Evolutionary conservation across 2,797 vertebrate species (phyloP).

Genomic region (Gorsachius magnificus): DNA sequence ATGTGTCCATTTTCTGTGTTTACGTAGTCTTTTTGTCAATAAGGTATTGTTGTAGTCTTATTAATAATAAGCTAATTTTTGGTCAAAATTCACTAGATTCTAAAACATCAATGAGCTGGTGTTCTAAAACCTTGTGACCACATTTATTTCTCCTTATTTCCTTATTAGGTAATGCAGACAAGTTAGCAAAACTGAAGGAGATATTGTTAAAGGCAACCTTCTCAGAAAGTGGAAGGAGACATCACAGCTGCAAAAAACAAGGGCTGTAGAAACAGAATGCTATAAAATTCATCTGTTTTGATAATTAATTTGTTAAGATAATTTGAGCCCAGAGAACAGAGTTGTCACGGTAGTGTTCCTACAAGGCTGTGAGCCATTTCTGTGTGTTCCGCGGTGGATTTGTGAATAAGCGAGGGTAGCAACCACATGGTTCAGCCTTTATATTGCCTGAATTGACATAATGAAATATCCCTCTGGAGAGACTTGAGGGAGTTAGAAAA

Average conservation of each 20-base stretch:
- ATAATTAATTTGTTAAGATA: no score
- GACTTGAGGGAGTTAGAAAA: background rate
- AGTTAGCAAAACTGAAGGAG: background rate
- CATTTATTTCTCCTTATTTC: background rate
- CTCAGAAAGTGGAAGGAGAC: background rate
- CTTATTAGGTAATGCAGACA: background rate
- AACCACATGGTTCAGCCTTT: background rate
- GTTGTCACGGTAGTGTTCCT: fast-evolving
- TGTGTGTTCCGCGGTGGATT: fast-evolving
- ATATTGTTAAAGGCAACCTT: background rate
- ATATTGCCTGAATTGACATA: background rate
- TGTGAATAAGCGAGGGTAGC: constrained; percentile 31
- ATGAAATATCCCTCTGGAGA: background rate
- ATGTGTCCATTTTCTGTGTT: background rate
- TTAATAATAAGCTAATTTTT: background rate
- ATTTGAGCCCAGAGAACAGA: background rate
- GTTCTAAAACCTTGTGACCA: background rate
- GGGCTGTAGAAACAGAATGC: background rate
- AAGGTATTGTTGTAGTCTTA: background rate
- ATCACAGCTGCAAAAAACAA: background rate
- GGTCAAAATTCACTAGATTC: background rate
- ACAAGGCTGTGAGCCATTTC: background rate
- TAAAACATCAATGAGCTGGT: background rate
- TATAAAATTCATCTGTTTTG: background rate
- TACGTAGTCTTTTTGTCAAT: background rate